These are phyloP conservation scores for Idaea straminata DNA, from an alignment of 2,888 invertebrate genomes.

Conservation along the genomic window DNA sequence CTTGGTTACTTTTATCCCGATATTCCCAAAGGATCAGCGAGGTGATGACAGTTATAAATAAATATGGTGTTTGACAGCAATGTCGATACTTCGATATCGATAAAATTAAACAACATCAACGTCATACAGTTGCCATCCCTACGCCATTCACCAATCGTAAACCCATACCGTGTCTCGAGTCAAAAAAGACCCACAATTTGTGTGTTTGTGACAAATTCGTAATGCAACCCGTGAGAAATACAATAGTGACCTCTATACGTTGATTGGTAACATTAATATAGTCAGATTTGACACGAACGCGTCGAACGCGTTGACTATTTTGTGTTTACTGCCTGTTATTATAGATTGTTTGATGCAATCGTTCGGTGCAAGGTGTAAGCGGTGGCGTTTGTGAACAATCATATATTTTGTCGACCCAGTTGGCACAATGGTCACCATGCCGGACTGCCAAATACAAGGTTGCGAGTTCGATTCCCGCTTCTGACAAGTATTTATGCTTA, in stretches of 20 bases:
- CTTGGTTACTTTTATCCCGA: too few relatives aligned
- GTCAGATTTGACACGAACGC: slow-evolving; percentile 63
- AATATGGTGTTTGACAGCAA: too few relatives aligned
- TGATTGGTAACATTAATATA: slow-evolving; percentile 61
- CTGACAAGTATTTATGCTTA: too few relatives aligned
- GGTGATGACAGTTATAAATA: too few relatives aligned
- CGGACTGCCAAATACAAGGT: too few relatives aligned
- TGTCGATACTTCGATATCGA: neutral
- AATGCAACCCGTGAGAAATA: slow-evolving; percentile 64
- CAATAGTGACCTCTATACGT: slow-evolving; percentile 52
- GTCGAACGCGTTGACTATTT: slow-evolving; percentile 39
- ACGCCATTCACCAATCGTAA: slow-evolving; percentile 6
- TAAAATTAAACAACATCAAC: slow-evolving; percentile 5
- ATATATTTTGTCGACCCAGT: too few relatives aligned
- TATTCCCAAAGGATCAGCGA: too few relatives aligned
- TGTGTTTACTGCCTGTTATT: slow-evolving; percentile 55
- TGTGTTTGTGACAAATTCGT: slow-evolving; percentile 66
- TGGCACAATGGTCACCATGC: too few relatives aligned
- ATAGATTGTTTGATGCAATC: slow-evolving; percentile 55
- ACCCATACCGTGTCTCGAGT: slow-evolving; percentile 19
- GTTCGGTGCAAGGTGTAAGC: slow-evolving; percentile 36
- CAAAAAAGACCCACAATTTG: slow-evolving; percentile 23
- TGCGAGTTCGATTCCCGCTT: too few relatives aligned
- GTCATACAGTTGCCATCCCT: slow-evolving; percentile 15
- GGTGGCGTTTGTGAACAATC: neutral